Conservation (phyloP, 2,888 invertebrate genomes). For the Mythimna lalbum region DNA sequence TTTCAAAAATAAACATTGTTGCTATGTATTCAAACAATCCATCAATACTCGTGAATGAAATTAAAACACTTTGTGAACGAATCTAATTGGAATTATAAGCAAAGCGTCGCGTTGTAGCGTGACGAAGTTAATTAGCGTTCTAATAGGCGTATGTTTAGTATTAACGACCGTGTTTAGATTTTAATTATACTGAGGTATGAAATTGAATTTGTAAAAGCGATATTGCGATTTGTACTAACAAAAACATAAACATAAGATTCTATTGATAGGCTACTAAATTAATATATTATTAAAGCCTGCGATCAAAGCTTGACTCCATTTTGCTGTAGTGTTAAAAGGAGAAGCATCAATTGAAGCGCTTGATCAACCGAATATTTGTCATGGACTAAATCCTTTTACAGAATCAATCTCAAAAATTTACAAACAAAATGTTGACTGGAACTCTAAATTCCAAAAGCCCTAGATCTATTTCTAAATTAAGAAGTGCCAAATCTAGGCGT, state of each 20-base stretch:
- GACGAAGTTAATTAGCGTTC: conserved; percentile 1
- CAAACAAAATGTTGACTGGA: background rate
- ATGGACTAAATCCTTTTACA: background rate
- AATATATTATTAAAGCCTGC: background rate
- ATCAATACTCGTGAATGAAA: conserved; percentile 4
- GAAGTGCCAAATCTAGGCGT: conserved; percentile 23
- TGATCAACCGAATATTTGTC: background rate
- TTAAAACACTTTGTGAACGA: conserved; percentile 17
- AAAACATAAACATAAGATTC: background rate
- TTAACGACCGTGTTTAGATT: conserved; percentile 11
- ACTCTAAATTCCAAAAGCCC: conserved; percentile 1
- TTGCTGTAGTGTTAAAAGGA: background rate
- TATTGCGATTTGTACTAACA: background rate
- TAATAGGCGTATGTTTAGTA: background rate
- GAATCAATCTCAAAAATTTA: background rate
- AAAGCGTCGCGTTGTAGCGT: conserved; percentile 25
- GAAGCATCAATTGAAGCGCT: too few species aligned
- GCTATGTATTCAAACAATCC: background rate
- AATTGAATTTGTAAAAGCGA: conserved; percentile 7
- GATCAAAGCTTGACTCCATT: background rate
- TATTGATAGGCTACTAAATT: background rate
- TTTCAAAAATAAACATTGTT: background rate
- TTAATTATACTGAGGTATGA: background rate
- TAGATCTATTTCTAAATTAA: conserved; percentile 10
- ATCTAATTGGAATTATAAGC: conserved; percentile 18